A percentile compares a stretch with the other conserved stretches of the same genome.
These are phyloP conservation scores for Cotesia typhae DNA, from an alignment of 1,140 invertebrate species.

Conservation along the genomic window DNA sequence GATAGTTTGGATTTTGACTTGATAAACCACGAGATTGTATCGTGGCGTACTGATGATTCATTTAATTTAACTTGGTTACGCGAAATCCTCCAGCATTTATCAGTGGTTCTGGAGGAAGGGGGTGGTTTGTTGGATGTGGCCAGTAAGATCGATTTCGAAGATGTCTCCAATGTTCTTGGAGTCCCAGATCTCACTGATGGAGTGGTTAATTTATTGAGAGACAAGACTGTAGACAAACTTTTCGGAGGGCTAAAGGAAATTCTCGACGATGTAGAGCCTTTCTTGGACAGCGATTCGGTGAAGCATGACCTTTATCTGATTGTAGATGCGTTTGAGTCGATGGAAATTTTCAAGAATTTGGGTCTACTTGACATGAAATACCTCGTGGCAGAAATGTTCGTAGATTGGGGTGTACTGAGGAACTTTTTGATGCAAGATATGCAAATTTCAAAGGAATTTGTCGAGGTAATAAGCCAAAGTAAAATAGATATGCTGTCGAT, in stretches of 20 bases:
- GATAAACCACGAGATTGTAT: conserved; percentile 46
- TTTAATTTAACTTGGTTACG: conserved; percentile 55
- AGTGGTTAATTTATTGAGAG: conserved; percentile 54
- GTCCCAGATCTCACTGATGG: conserved; percentile 55
- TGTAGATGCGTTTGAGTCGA: conserved; percentile 54
- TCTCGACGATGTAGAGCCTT: conserved; percentile 52
- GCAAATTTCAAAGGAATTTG: conserved; percentile 46
- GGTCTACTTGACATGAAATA: conserved; percentile 57
- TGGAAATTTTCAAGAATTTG: conserved; percentile 61
- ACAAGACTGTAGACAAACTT: conserved; percentile 62
- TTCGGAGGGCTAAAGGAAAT: conserved; percentile 60
- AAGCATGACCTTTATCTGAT: conserved; percentile 60
- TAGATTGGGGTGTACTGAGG: conserved; percentile 57
- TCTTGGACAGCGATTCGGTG: conserved; percentile 48
- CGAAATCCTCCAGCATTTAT: conserved; percentile 52
- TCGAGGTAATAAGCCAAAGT: conserved; percentile 48
- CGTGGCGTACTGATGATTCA: conserved; percentile 48
- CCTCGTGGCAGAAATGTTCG: conserved; percentile 56
- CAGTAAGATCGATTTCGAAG: conserved; percentile 58
- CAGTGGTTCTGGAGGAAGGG: conserved; percentile 50
- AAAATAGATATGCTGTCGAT: conserved; percentile 61
- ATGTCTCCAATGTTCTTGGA: conserved; percentile 52
- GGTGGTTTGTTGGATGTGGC: conserved; percentile 56
- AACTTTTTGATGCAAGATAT: conserved; percentile 52
- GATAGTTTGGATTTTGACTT: conserved; percentile 51